Evolutionary conservation across 1,140 invertebrate species (phyloP), one percentile per base, ranked within the genome.

Genomic region (Drosophila arawakana): DNA sequence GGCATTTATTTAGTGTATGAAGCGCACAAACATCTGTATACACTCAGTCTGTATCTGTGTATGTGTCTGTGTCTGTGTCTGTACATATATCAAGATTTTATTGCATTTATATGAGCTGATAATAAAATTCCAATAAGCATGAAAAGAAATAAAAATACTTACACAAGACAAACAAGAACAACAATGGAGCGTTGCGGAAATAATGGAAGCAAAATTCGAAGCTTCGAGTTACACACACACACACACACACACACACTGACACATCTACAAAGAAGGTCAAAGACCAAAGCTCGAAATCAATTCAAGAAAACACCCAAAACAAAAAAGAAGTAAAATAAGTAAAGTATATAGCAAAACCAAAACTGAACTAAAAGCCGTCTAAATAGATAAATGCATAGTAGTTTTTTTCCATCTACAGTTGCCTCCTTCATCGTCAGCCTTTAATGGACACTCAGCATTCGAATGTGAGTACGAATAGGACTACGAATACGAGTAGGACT

Each of bases 41-140:
- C 8, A 50, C 18, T 58, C 25, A 30, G 58, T 25, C 3, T 2
- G 25, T 35, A 8, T 8, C 5, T 13, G 13, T 46, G 15, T 15
- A 15, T 15, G 15, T 15, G 43, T 34, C 2, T 21, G 7, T 34
- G 39, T 30, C 37, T 47, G 49, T 62, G 25, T 39, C 6, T n/a
- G 35, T 62, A 43, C 39, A 62, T 71, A 57, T 63, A 78, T 72
- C 70, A 78, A 67, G 50, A 68, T 85, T 85, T 86, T 88, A 86
- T 89, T 68, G 83, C 82, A 71, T 88, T 86, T 82, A 88, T 86
- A 88, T 86, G 82, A 86, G 83, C 83, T 63, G 82, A 88, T 86
- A 86, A 86, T 86, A 86, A 86, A 86, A 86, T 86, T 86, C 82
- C 82, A 88, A 86, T 86, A 86, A 82, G 82, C 82, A 88, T 69